Evolutionary conservation across 2,113 vertebrate species (phyloP).

Genomic region (Burhinus bistriatus): DNA sequence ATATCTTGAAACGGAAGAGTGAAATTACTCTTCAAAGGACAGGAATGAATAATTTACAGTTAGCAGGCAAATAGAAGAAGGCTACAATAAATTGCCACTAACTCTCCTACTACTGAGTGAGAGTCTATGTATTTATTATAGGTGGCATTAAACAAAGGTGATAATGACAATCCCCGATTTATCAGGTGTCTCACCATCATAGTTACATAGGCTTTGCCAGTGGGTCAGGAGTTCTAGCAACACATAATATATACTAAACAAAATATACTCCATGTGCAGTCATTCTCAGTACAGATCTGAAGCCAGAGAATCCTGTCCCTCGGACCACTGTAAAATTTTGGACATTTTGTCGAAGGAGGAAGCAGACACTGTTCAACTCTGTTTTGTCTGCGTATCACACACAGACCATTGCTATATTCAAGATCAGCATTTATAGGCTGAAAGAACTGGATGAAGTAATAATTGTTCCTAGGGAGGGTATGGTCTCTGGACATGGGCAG

Average conservation of each 20-base stretch:
- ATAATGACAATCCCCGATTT: not conserved
- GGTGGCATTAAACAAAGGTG: not conserved
- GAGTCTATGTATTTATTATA: not conserved
- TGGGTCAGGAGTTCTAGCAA: not conserved
- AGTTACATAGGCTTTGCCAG: not conserved
- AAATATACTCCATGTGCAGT: not conserved
- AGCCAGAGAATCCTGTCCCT: not conserved
- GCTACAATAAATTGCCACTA: not conserved
- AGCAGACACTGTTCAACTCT: not conserved
- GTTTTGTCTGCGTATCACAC: not conserved
- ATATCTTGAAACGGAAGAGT: not conserved
- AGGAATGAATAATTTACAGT: constrained; percentile 8
- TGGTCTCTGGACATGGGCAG: not conserved
- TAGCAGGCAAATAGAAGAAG: not conserved
- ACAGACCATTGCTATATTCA: not conserved
- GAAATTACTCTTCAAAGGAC: constrained; percentile 7
- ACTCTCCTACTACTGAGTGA: not conserved
- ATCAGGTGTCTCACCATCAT: not conserved
- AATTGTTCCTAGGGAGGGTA: not conserved
- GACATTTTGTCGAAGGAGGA: not conserved
- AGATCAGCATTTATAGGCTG: not conserved
- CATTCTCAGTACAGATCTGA: not conserved
- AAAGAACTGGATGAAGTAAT: not conserved
- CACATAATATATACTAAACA: not conserved
- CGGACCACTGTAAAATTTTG: not conserved